Conservation (phyloP, 2,113 vertebrate species). For the Peromyscus californicus region DNA sequence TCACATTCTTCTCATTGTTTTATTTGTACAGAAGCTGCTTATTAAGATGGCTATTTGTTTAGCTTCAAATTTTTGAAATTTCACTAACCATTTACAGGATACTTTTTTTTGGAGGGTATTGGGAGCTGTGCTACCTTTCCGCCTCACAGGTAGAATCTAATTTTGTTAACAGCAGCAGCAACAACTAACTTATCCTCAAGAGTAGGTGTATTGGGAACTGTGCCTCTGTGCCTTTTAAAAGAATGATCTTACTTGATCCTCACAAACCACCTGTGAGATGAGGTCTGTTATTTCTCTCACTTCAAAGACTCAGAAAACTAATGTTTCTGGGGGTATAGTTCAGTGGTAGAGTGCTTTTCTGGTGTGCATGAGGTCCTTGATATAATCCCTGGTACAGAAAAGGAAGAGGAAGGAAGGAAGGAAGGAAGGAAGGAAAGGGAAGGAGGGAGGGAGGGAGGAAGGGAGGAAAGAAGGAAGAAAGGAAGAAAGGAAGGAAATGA, state of each 20-base stretch:
- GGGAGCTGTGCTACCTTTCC: not conserved
- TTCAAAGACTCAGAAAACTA: not conserved
- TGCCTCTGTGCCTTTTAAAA: not conserved
- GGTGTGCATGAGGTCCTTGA: not conserved
- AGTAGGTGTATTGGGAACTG: not conserved
- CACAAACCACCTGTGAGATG: not conserved
- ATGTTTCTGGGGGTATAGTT: not conserved
- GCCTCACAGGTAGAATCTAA: not conserved
- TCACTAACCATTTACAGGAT: not conserved
- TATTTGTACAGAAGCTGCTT: not conserved
- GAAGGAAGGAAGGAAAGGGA: not conserved
- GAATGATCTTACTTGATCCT: not conserved
- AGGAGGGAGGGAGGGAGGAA: too few relatives aligned
- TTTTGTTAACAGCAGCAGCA: constrained; percentile 6
- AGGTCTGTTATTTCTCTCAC: not conserved
- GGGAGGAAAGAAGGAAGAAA: not conserved
- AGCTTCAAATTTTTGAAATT: constrained; percentile 27
- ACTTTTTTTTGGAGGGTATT: not conserved
- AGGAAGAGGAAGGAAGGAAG: not conserved
- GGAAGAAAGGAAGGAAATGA: too few relatives aligned
- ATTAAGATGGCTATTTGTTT: constrained; percentile 31
- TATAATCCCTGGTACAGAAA: not conserved
- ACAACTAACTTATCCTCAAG: not conserved
- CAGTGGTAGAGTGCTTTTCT: not conserved
- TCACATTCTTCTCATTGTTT: constrained; percentile 23